A percentile compares a stretch with the other conserved stretches of the same genome.
These are phyloP conservation scores for Sinodicranocentrus sp. DNA, from an alignment of 2,888 invertebrate genomes.

Conservation along the genomic window DNA sequence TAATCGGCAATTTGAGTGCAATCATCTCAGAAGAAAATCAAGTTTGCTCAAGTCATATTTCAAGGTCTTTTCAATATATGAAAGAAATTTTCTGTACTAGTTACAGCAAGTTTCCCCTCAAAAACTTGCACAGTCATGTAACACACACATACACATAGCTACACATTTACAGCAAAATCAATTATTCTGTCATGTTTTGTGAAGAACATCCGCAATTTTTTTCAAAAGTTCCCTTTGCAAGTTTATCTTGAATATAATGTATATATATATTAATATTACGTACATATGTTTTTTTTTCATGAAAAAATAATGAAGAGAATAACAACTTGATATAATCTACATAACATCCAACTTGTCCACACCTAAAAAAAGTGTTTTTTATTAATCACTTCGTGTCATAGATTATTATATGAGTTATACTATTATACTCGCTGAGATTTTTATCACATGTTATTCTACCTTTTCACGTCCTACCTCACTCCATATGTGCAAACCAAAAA, in stretches of 20 bases:
- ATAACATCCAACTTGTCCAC: conserved; percentile 46
- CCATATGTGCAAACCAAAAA: neutral
- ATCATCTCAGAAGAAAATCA: conserved; percentile 60
- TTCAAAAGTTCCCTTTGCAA: conserved; percentile 32
- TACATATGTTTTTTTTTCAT: conserved; percentile 10
- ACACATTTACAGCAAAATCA: conserved; percentile 53
- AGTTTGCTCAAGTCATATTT: conserved; percentile 58
- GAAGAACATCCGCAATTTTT: conserved; percentile 54
- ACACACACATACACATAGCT: conserved; percentile 33
- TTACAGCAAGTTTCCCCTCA: conserved; percentile 31
- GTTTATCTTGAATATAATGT: conserved; percentile 6
- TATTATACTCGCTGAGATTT: too few relatives aligned
- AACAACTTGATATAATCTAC: conserved; percentile 5
- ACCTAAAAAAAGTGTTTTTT: conserved; percentile 48
- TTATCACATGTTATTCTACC: neutral
- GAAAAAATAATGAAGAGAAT: neutral
- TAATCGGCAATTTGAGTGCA: conserved; percentile 63
- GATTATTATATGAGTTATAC: conserved; percentile 3
- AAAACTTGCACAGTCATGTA: conserved; percentile 57
- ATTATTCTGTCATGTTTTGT: conserved; percentile 63
- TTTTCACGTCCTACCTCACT: neutral
- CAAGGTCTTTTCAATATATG: conserved; percentile 63
- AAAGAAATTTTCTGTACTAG: conserved; percentile 47
- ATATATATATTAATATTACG: too few relatives aligned
- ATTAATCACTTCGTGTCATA: conserved; percentile 30